These are phyloP conservation scores for Acanthis flammea DNA, from an alignment of 2,797 vertebrate species.

Conservation along the genomic window DNA sequence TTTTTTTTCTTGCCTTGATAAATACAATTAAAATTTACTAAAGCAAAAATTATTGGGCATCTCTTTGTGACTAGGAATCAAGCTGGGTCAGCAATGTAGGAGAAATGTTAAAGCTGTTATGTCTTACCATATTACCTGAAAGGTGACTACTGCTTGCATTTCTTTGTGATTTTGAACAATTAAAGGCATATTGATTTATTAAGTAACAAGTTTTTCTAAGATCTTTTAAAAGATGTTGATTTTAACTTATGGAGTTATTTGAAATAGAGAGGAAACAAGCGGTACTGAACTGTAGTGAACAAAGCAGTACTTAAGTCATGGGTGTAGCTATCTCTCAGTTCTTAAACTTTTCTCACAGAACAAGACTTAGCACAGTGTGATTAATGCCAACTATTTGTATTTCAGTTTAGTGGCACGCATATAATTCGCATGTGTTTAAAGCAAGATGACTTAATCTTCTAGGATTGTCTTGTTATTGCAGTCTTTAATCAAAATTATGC, in stretches of 20 bases:
- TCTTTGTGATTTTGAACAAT: not conserved
- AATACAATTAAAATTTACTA: not conserved
- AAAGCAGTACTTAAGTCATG: not conserved
- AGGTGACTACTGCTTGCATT: not conserved
- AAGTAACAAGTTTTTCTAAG: not conserved
- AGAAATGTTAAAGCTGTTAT: not conserved
- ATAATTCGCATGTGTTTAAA: not conserved
- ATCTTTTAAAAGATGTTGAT: not conserved
- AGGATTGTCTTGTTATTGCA: not conserved
- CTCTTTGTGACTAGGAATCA: not conserved
- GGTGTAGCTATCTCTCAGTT: not conserved
- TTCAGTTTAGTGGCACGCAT: not conserved
- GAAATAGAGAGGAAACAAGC: not conserved
- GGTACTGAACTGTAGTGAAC: not conserved
- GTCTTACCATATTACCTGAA: not conserved
- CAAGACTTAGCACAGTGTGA: not conserved
- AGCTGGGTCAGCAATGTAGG: not conserved
- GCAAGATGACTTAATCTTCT: not conserved
- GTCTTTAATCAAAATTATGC: not conserved
- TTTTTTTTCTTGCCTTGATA: not conserved
- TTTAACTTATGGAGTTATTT: not conserved
- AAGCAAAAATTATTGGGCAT: not conserved
- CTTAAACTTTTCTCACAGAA: not conserved
- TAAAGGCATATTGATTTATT: not conserved
- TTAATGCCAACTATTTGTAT: not conserved